Evolutionary conservation across 2,888 invertebrate genomes (phyloP), one percentile per base, ranked within the genome.

Genomic region (Crematogaster levior): DNA sequence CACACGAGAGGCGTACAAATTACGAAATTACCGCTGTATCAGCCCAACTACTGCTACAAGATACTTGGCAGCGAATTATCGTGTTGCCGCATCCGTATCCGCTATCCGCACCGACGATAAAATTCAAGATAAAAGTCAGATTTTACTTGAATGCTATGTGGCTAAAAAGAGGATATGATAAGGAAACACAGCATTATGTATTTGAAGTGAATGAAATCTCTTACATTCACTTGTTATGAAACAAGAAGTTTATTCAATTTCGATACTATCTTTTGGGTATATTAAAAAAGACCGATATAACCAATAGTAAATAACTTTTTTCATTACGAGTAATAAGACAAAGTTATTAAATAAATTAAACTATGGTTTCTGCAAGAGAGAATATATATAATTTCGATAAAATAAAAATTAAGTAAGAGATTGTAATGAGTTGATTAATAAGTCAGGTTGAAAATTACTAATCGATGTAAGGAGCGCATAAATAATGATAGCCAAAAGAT

Each of bases 1-100:
- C 80, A 70, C 73, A 79, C 81, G 79, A 72, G 48, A 65, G 81
- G 82, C 81, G 86, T 86, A 86, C 86, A 84, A 82, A 86, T 86
- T 85, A 88, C 83, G 72, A 84, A 86, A 86, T 89, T 89, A 84
- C 83, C 72, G 74, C 73, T 77, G 81, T 81, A 86, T 82, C 85
- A 83, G 84, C 77, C 79, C 68, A 73, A 85, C 72, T 63, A 74
- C 60, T 53, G 30, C 75, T 53, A 21, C 51, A 75, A 80, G 83
- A 82, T 70, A 73, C 80, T 48, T 75, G 68, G 82, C 66, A 74
- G 83, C 72, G 72, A 70, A 79, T 79, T 79, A 86, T 65, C 88
- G 61, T 58, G 61, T 53, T 24, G 53, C 53, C 21, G 48, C 48
- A 51, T 24, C 77, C 48, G 21, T 9, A 51, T 51, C 21, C 21